These are phyloP conservation scores for Labeo calbasu DNA, from an alignment of 2,797 vertebrate genomes.

Conservation along the genomic window DNA sequence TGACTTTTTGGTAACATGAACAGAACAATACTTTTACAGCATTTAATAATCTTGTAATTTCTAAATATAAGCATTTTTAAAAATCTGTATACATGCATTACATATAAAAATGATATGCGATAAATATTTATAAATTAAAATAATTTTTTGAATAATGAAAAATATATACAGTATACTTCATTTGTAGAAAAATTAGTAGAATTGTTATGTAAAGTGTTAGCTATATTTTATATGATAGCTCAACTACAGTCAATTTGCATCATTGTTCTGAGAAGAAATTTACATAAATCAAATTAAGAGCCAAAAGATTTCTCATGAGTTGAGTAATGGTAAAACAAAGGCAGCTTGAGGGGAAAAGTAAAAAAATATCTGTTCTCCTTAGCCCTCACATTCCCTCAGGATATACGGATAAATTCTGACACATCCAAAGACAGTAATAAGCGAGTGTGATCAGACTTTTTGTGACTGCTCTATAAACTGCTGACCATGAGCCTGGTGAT, in stretches of 20 bases:
- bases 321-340: not conserved
- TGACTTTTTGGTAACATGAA: no score
- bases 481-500: conserved; percentile 73
- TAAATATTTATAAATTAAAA: not conserved
- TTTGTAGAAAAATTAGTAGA: no score
- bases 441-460: conserved; percentile 28
- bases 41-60: not conserved
- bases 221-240: not conserved
- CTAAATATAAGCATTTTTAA: not conserved
- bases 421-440: conserved; percentile 37
- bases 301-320: not conserved
- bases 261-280: not conserved
- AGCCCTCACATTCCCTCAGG: conserved; percentile 8
- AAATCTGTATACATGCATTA: not conserved
- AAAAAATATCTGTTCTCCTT: not conserved
- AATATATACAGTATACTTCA: no score
- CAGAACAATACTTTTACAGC: not conserved
- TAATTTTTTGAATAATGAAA: no score
- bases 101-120: not conserved
- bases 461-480: conserved; percentile 63
- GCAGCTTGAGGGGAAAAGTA: not conserved
- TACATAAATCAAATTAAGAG: not conserved
- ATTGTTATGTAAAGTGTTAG: not conserved
- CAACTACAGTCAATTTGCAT: not conserved
- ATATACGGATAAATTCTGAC: conserved; percentile 36